Percentiles rank a stretch among this genome's conserved stretches.
Evolutionary conservation across 2,888 invertebrate species (phyloP).

Genomic region (Aphodius sticticus): DNA sequence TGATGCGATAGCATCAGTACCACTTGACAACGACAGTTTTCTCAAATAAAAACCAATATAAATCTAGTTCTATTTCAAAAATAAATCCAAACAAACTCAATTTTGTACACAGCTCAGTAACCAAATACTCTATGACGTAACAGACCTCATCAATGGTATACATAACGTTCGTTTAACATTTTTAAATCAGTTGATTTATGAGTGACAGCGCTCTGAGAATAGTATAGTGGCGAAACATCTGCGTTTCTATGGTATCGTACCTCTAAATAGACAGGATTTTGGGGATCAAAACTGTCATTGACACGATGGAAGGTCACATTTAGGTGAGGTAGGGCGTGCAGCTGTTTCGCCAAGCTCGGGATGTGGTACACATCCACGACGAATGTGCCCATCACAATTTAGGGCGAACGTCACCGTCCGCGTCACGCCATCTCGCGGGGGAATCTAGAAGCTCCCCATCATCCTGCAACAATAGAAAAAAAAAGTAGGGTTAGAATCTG

Average conservation of each 20-base stretch:
- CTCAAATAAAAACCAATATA: too few relatives aligned
- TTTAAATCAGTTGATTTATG: not conserved
- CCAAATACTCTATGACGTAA: not conserved
- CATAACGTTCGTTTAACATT: not conserved
- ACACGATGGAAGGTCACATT: conserved; percentile 90
- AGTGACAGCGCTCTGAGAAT: not conserved
- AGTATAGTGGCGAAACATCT: not conserved
- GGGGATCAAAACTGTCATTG: conserved; percentile 91
- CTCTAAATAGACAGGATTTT: conserved; percentile 90
- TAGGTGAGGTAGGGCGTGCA: conserved; percentile 91
- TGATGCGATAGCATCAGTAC: too few relatives aligned
- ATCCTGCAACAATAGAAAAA: not conserved
- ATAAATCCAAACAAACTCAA: too few relatives aligned
- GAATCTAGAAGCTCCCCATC: conserved; percentile 6
- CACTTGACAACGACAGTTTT: too few relatives aligned
- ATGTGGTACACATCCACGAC: conserved; percentile 77
- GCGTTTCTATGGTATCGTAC: conserved; percentile 59
- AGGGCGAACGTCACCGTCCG: conserved; percentile 23
- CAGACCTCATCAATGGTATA: not conserved
- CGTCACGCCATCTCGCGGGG: conserved; percentile 35
- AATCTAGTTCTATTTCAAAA: too few relatives aligned
- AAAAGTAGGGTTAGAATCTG: conserved; percentile 11
- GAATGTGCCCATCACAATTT: conserved; percentile 55
- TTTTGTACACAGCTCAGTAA: too few relatives aligned
- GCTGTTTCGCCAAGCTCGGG: conserved; percentile 84